A percentile compares a stretch with the other conserved stretches of the same genome.
Conservation (phyloP, 2,113 vertebrate species). For the Nibea albiflora region DNA sequence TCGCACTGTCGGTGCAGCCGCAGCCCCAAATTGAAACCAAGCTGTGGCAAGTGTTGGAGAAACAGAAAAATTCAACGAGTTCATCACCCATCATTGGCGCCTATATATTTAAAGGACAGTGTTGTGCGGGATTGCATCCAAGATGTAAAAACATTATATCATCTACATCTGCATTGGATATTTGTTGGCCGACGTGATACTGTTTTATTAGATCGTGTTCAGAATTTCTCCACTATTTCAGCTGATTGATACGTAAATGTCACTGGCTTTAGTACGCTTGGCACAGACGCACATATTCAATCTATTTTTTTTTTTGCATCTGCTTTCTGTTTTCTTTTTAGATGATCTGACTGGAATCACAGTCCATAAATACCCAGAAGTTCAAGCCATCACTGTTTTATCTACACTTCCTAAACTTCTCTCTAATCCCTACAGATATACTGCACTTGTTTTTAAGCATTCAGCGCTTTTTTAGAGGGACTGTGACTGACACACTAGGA, state of each 20-base stretch:
- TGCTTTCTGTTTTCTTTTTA: conserved; percentile 28
- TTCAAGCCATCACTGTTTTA: conserved; percentile 21
- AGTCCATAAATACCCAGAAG: conserved; percentile 30
- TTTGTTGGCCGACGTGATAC: conserved; percentile 58
- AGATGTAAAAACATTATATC: conserved; percentile 43
- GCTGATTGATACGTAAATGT: conserved; percentile 62
- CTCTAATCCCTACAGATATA: conserved; percentile 37
- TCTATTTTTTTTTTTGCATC: conserved; percentile 33
- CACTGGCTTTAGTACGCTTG: conserved; percentile 53
- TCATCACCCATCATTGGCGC: conserved; percentile 38
- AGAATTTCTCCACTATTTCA: conserved; percentile 50
- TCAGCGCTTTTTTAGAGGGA: conserved; percentile 19
- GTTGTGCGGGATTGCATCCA: conserved; percentile 39
- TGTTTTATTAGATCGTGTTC: conserved; percentile 36
- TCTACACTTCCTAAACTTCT: conserved; percentile 4
- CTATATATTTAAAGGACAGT: conserved; percentile 23
- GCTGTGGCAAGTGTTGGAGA: conserved; percentile 56
- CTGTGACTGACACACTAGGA: background rate
- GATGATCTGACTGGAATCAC: conserved; percentile 27
- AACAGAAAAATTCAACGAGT: conserved; percentile 49
- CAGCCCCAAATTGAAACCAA: conserved; percentile 45
- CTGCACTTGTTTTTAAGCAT: conserved; percentile 30
- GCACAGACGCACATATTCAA: conserved; percentile 42
- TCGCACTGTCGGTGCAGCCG: conserved; percentile 44
- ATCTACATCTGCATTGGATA: conserved; percentile 44